Percentiles rank a stretch among this genome's conserved stretches.
phyloP scores from a whole-genome alignment of 2,113 vertebrate genomes.

The Ciconia boyciana region DNA sequence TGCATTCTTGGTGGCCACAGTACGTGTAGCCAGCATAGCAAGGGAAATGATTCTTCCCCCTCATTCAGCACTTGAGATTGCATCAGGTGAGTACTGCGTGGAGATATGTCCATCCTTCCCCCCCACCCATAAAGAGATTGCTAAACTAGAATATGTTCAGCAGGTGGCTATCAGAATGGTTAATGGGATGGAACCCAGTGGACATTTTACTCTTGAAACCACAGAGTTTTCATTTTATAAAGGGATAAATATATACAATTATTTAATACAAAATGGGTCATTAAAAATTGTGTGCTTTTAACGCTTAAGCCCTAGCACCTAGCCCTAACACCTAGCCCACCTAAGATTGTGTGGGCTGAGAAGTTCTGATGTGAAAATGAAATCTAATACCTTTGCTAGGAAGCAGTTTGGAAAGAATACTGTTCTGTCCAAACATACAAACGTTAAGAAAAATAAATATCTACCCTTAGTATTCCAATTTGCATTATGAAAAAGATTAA shows the following conservation, averaged over 20 bases:
- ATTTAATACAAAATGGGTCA: not conserved
- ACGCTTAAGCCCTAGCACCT: not conserved
- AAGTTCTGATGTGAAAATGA: conserved; percentile 23
- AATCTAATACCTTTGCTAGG: not conserved
- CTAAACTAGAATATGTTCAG: not conserved
- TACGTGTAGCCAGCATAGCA: not conserved
- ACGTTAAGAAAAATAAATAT: not conserved
- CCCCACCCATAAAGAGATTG: not conserved
- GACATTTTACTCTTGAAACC: not conserved
- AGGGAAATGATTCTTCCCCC: not conserved
- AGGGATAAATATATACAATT: not conserved
- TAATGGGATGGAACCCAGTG: not conserved
- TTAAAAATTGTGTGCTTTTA: not conserved
- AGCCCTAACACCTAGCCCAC: not conserved
- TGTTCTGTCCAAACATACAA: not conserved
- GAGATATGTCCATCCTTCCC: not conserved
- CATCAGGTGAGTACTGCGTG: not conserved
- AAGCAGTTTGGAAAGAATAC: not conserved
- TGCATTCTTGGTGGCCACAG: not conserved
- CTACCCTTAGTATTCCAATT: conserved; percentile 14
- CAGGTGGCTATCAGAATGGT: not conserved
- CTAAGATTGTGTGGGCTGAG: not conserved
- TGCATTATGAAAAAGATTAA: conserved; percentile 18
- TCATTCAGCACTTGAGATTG: not conserved
- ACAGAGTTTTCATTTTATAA: not conserved